These are phyloP conservation scores for Gastracanthus pulcherrimus DNA, from an alignment of 2,888 invertebrate genomes.

Conservation along the genomic window DNA sequence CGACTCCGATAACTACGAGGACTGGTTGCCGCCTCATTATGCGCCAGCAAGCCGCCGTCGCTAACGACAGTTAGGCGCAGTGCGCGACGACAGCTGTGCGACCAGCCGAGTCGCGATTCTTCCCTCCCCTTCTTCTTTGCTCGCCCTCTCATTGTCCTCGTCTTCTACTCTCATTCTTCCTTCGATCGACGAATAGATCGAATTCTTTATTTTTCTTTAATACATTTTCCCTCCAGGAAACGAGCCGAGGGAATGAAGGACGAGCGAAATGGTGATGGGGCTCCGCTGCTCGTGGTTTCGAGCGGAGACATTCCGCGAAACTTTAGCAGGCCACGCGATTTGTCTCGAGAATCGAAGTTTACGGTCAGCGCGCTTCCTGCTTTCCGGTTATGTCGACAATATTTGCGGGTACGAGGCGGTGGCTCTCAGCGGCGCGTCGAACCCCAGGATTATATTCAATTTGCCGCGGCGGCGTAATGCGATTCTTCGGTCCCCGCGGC, in stretches of 20 bases:
- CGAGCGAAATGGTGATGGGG: neutral
- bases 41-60: too few relatives aligned
- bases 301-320: slow-evolving; percentile 8
- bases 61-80: neutral
- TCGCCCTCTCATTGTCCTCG: too few relatives aligned
- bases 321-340: slow-evolving; percentile 1
- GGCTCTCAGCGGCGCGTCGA: neutral
- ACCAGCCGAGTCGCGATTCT: too few relatives aligned
- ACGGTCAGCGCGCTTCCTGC: slow-evolving; percentile 31
- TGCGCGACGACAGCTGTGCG: too few relatives aligned
- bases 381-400: slow-evolving; percentile 20
- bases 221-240: too few relatives aligned
- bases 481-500: neutral
- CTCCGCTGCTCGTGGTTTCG: neutral
- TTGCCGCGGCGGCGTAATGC: neutral
- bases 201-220: too few relatives aligned
- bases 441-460: too few relatives aligned
- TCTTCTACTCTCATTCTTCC: too few relatives aligned
- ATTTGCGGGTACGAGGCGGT: neutral
- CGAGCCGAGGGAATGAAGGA: too few relatives aligned
- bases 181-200: too few relatives aligned
- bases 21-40: neutral
- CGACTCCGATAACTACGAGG: too few relatives aligned
- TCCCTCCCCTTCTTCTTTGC: too few relatives aligned
- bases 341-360: slow-evolving; percentile 47